Percentiles rank a stretch among this genome's conserved stretches.
Evolutionary conservation across 2,113 vertebrate genomes (phyloP).

Genomic region (Sinocyclocheilus anophthalmus): DNA sequence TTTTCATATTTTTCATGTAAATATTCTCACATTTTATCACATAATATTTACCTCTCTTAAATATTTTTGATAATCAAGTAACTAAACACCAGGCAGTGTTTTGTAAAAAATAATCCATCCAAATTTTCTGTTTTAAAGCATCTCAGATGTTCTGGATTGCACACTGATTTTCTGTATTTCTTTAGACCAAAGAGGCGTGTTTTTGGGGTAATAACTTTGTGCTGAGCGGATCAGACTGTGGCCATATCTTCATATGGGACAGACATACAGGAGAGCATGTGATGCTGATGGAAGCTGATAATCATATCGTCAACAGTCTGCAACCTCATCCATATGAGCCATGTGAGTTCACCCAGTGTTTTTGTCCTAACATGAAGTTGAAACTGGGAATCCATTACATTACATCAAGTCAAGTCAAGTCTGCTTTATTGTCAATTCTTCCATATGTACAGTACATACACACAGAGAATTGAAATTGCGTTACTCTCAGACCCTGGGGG

Average conservation of each 20-base stretch:
- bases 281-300: constrained; percentile 97
- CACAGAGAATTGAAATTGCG: no score
- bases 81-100: no score
- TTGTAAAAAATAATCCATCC: no score
- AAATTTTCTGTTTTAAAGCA: no score
- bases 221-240: constrained; percentile 97
- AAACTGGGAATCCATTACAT: neutral
- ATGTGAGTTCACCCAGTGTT: constrained; percentile 77
- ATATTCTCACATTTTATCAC: neutral
- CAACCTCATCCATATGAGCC: constrained; percentile 97
- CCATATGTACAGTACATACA: no score
- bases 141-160: no score
- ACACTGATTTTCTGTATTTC: no score
- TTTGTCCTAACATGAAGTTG: neutral
- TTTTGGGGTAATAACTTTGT: constrained; percentile 99
- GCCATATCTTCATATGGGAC: constrained; percentile 99
- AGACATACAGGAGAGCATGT: constrained; percentile 81
- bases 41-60: neutral
- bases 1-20: neutral
- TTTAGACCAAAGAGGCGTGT: constrained; percentile 94
- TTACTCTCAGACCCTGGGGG: no score
- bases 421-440: no score
- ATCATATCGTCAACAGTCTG: constrained; percentile 97
- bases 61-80: neutral
- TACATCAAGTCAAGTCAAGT: no score